Conservation (phyloP, 2,113 vertebrate genomes). For the Callospermophilus lateralis region DNA sequence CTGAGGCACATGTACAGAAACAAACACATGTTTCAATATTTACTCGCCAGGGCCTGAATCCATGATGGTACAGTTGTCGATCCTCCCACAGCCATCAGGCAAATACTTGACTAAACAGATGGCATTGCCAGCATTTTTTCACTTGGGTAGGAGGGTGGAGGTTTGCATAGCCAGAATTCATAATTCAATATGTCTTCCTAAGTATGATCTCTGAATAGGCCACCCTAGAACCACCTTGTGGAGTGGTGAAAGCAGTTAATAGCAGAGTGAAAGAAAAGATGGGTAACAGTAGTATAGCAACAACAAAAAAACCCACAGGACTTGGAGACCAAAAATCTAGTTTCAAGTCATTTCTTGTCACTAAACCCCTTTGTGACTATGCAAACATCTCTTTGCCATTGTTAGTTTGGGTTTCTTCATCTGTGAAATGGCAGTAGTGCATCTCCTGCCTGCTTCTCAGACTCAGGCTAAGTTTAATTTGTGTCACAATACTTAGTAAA, state of each 20-base stretch:
- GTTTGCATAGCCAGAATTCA: conserved; percentile 72
- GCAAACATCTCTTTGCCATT: conserved; percentile 8
- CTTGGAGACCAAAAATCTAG: conserved; percentile 1
- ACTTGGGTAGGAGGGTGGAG: conserved; percentile 78
- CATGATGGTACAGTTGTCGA: conserved; percentile 78
- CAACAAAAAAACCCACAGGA: not conserved
- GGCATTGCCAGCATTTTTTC: conserved; percentile 78
- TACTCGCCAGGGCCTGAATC: conserved; percentile 78
- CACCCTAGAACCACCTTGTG: not conserved
- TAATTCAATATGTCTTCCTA: conserved; percentile 76
- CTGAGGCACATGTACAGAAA: conserved; percentile 80
- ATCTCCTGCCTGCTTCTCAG: conserved; percentile 51
- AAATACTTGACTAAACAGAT: conserved; percentile 81
- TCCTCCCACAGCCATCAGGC: conserved; percentile 84
- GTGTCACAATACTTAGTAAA: conserved; percentile 36
- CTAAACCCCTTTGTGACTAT: not conserved
- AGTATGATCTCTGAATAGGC: conserved; percentile 1
- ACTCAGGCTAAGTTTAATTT: conserved; percentile 45
- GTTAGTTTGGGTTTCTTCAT: conserved; percentile 49
- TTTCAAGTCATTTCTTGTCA: conserved; percentile 14
- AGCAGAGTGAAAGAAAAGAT: not conserved
- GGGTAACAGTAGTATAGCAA: not conserved
- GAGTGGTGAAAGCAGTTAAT: not conserved
- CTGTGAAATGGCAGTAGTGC: conserved; percentile 46
- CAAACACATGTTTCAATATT: conserved; percentile 86